These are phyloP conservation scores for Nebria brevicollis DNA, from an alignment of 2,888 invertebrate species.

Conservation along the genomic window DNA sequence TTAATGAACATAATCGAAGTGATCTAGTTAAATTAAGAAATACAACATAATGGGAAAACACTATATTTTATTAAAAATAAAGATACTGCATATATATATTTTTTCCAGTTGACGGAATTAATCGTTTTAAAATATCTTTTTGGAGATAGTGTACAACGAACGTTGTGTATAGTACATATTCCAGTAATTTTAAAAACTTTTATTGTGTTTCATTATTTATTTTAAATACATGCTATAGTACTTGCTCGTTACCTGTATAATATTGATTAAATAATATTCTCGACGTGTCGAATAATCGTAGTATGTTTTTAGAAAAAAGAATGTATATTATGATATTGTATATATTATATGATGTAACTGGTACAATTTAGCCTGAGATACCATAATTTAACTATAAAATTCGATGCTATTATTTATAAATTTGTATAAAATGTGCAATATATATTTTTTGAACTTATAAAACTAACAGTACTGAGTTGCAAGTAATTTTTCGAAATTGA, in stretches of 20 bases:
- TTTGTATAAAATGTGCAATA: too few species aligned
- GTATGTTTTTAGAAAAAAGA: background rate
- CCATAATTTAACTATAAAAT: background rate
- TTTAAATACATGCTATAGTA: constrained; percentile 30
- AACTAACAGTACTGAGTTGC: background rate
- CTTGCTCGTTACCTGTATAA: constrained; percentile 32
- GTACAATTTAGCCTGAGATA: background rate
- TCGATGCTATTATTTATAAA: background rate
- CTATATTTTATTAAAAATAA: background rate
- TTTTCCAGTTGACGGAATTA: too few species aligned
- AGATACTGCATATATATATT: too few species aligned
- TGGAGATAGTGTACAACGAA: background rate
- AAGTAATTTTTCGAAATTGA: background rate
- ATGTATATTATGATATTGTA: background rate
- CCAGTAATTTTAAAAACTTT: background rate
- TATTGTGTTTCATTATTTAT: constrained; percentile 28
- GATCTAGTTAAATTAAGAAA: background rate
- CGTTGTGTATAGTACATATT: background rate
- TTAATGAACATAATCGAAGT: background rate
- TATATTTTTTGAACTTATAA: background rate
- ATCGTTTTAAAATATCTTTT: background rate
- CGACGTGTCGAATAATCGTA: constrained; percentile 1
- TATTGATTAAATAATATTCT: constrained; percentile 41
- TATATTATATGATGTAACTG: background rate
- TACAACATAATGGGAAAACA: background rate